These are phyloP conservation scores for Phalanger gymnotis DNA, from an alignment of 2,797 vertebrate species.

Conservation along the genomic window DNA sequence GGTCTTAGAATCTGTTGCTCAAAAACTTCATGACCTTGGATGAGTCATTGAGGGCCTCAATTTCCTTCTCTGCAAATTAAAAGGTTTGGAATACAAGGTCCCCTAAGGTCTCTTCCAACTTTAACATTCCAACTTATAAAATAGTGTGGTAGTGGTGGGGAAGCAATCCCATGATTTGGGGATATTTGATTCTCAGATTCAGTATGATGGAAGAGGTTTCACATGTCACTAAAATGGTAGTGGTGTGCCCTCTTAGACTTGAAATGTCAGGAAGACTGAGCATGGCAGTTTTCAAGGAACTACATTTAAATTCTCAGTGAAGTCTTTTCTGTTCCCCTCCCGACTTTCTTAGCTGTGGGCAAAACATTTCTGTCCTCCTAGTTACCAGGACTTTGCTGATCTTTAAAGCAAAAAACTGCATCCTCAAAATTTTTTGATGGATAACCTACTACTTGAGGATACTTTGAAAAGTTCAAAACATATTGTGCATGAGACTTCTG, in stretches of 20 bases:
- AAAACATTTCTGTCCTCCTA: not conserved
- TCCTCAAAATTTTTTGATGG: not conserved
- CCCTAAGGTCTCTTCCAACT: not conserved
- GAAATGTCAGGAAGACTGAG: not conserved
- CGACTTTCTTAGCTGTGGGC: not conserved
- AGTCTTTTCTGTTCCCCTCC: not conserved
- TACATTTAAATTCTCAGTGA: not conserved
- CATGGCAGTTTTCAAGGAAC: not conserved
- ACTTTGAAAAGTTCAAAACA: not conserved
- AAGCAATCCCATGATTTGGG: not conserved
- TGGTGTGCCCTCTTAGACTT: not conserved
- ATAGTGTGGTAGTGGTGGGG: not conserved
- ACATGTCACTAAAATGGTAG: not conserved
- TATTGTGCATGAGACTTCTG: not conserved
- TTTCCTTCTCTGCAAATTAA: not conserved
- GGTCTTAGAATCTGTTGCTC: not conserved
- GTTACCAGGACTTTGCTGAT: not conserved
- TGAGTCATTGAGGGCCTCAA: not conserved
- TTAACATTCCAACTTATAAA: not conserved
- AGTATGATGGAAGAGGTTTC: slow-evolving; percentile 20
- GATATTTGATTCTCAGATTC: slow-evolving; percentile 24
- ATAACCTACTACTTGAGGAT: not conserved
- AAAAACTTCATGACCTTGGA: not conserved
- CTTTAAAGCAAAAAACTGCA: not conserved
- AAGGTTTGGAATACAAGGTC: not conserved